Evolutionary conservation across 53 echinoderm and acorn worm genomes (phyloP).

Genomic region (Echinometra lucunter): DNA sequence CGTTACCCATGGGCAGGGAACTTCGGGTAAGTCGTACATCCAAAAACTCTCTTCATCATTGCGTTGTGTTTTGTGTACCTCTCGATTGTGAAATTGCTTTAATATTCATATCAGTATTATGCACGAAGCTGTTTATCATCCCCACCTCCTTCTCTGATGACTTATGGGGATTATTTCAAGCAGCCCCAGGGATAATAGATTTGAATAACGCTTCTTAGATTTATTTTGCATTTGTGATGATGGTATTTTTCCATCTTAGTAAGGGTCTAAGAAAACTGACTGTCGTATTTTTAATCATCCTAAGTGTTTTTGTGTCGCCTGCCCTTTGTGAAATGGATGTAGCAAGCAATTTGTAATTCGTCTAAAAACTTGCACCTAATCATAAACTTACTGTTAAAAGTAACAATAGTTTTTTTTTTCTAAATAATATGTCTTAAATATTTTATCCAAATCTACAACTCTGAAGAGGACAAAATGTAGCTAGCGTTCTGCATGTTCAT

Average conservation of each 20-base stretch:
- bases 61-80: background rate
- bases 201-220: background rate
- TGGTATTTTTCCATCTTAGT: background rate
- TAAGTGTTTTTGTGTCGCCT: background rate
- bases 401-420: no score
- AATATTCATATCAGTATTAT: slow-evolving; percentile 3
- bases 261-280: background rate
- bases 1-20: slow-evolving; percentile 6
- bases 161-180: background rate
- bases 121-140: background rate
- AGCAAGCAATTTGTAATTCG: background rate
- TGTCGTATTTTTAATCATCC: background rate
- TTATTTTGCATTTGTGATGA: background rate
- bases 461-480: no score
- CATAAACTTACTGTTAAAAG: no score
- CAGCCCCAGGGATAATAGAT: background rate
- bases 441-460: no score
- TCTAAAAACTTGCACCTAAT: no score
- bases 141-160: background rate
- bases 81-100: background rate
- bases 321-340: background rate
- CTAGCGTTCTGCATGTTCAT: no score
- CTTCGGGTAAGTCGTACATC: slow-evolving; percentile 6
- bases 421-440: no score
- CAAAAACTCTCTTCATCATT: background rate